phyloP scores from a whole-genome alignment of 2,113 vertebrate genomes.

The Rhea pennata region DNA sequence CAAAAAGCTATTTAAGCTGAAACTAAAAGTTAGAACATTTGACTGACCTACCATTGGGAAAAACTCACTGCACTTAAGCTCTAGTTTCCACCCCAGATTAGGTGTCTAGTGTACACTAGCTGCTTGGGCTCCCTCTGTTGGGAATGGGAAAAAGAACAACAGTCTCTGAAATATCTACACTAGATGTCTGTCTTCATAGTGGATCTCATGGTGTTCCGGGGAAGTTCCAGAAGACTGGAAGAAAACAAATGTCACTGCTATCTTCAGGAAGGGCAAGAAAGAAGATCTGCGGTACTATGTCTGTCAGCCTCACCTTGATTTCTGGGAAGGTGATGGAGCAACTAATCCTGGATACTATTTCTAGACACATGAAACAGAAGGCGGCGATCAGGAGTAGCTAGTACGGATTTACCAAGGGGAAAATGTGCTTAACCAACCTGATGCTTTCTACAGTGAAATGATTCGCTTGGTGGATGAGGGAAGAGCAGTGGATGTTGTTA shows the following conservation, averaged over 20 bases:
- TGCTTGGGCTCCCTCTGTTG: constrained; percentile 6
- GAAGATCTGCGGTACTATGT: neutral
- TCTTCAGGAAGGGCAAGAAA: neutral
- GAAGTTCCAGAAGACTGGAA: neutral
- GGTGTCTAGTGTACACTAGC: neutral
- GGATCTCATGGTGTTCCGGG: neutral
- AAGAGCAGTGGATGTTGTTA: neutral
- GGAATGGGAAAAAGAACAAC: neutral
- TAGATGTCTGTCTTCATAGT: neutral
- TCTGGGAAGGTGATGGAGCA: neutral
- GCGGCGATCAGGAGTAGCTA: neutral
- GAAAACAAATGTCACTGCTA: neutral
- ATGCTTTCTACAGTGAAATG: neutral
- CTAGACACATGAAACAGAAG: neutral
- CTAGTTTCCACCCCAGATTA: neutral
- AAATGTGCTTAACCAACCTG: neutral
- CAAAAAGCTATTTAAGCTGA: neutral
- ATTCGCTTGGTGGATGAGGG: neutral
- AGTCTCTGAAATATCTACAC: neutral
- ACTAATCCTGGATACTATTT: neutral
- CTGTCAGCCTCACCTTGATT: neutral
- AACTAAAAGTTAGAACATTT: neutral
- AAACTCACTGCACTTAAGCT: neutral
- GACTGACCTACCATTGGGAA: neutral
- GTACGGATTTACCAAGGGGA: neutral